These are phyloP conservation scores for Dicranocentrus wangi DNA, from an alignment of 2,888 invertebrate genomes.

Conservation along the genomic window DNA sequence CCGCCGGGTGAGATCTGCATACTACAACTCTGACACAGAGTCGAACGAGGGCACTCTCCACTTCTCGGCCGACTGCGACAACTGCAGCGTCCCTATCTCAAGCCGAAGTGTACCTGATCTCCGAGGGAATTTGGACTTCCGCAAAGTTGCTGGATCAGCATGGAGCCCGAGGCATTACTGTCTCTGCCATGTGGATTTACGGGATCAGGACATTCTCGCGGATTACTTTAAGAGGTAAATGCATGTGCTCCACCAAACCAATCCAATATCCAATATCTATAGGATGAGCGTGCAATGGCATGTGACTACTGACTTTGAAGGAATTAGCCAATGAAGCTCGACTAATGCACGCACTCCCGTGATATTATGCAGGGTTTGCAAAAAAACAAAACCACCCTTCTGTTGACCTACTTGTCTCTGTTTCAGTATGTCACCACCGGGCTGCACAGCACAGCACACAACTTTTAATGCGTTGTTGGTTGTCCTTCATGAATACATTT, in stretches of 20 bases:
- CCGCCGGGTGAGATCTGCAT: not conserved
- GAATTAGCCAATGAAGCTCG: too few species aligned
- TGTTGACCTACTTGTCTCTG: too few species aligned
- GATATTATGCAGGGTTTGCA: too few species aligned
- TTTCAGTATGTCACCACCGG: too few species aligned
- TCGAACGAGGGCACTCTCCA: conserved; percentile 64
- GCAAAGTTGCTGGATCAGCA: conserved; percentile 63
- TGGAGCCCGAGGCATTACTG: conserved; percentile 67
- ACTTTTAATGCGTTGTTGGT: too few species aligned
- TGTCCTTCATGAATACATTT: too few species aligned
- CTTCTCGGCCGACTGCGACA: conserved; percentile 31
- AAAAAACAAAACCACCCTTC: too few species aligned
- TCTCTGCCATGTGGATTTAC: conserved; percentile 67
- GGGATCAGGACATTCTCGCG: conserved; percentile 62
- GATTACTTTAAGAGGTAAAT: conserved; percentile 69
- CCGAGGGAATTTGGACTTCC: conserved; percentile 69
- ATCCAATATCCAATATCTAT: too few species aligned
- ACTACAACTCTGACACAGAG: conserved; percentile 67
- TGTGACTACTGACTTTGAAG: not conserved
- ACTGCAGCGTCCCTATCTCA: conserved; percentile 48
- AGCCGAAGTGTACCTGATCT: conserved; percentile 70
- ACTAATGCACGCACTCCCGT: too few species aligned
- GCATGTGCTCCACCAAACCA: not conserved
- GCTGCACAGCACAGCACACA: too few species aligned
- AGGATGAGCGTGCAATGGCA: conserved; percentile 5